Base-by-base conservation (phyloP, 2,888 invertebrate species). In the Hedya salicella region DNA sequence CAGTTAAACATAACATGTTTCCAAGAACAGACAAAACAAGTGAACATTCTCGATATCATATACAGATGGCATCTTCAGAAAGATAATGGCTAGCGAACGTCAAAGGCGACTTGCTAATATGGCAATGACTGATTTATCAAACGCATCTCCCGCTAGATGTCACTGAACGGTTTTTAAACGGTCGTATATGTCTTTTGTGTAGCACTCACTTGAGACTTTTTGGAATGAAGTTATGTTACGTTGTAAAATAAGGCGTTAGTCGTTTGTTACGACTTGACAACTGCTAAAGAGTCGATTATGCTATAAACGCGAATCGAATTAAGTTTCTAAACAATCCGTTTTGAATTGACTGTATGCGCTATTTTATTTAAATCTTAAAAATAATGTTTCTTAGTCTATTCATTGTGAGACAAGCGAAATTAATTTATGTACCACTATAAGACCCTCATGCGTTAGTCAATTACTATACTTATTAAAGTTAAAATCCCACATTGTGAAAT, bases 41-140 rank as follows among this genome's bases (percentile, higher is more conserved):
- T 11, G 36, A 36, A 36, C 36, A 36, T 36, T 9, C 36, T 9
- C 36, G 36, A 36, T 36, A 36, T 36, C 1, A 8, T 40, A 16
- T 30, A 13, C 11, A 5, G 42, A 56, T 44, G 16, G 42, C 30
- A 42, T 44, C 56, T 56, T 6, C n/a, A 17, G 9, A 11, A 36
- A 56, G 42, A 56, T 56, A 42, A 56, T 44, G 30, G 16, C 16
- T 56, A 16, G 42, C 13, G 30, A 36, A 44, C 25, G 52, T 36
- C 52, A 36, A 6, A 25, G 17, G 13, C 25, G 16, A 44, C 42
- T 14, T 44, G 13, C 42, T 25, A 54, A 54, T 54, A 54, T 54
- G 42, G 56, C 16, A 56, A 30, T 42, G 56, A 56, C 42, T 16
- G 56, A 56, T 42, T 56, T 56, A 56, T 56, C 56, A 14, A 56